These are phyloP conservation scores for Myotis lucifugus DNA, from an alignment of 2,113 vertebrate species.

Conservation along the genomic window DNA sequence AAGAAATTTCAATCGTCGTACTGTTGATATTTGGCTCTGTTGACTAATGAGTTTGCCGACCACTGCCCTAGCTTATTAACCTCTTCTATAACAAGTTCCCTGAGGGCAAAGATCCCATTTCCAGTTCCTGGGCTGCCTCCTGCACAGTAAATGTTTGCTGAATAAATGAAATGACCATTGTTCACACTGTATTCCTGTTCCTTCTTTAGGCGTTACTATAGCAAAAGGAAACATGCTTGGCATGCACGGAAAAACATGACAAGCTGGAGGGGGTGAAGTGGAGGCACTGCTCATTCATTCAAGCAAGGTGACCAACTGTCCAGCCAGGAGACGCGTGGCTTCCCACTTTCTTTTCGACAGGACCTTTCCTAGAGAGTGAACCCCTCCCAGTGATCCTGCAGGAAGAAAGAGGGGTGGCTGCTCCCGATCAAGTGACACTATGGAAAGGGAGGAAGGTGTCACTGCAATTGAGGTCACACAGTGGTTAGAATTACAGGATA, in stretches of 20 bases:
- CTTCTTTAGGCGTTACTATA: not conserved
- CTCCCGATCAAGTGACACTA: constrained; percentile 14
- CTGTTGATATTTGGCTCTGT: no score
- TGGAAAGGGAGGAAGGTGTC: constrained; percentile 39
- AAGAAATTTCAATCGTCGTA: no score
- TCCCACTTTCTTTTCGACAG: not conserved
- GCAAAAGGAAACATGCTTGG: not conserved
- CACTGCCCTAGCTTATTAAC: not conserved
- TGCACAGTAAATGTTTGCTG: constrained; percentile 44
- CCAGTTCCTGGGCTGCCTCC: constrained; percentile 39
- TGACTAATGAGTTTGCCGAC: no score
- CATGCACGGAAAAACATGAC: not conserved
- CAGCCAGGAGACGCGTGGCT: not conserved
- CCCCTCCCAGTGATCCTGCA: not conserved
- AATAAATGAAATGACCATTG: constrained; percentile 46
- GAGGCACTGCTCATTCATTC: not conserved
- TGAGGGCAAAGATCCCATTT: not conserved
- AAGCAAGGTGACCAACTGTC: not conserved
- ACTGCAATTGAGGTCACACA: constrained; percentile 59
- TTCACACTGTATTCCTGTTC: not conserved
- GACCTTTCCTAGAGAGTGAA: constrained; percentile 49
- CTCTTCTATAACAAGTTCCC: not conserved
- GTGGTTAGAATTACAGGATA: constrained; percentile 71
- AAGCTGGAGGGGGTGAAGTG: not conserved
- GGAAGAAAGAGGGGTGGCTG: not conserved